These are phyloP conservation scores for Falco cherrug DNA, from an alignment of 2,797 vertebrate genomes.

Conservation along the genomic window DNA sequence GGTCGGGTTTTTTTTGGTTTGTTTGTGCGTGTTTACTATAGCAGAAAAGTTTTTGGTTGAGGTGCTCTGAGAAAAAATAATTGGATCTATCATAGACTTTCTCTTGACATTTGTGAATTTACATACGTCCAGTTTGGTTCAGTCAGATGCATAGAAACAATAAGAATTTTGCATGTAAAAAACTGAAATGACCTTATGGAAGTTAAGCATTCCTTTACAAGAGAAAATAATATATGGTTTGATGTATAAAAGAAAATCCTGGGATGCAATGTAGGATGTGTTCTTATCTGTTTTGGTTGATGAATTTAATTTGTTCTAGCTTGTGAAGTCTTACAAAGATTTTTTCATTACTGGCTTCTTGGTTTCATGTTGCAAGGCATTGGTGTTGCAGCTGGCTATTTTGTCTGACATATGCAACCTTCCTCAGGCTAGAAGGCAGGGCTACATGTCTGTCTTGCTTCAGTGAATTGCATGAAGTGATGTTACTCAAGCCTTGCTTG, in stretches of 20 bases:
- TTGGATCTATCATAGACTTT: slow-evolving; percentile 30
- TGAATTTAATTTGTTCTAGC: not conserved
- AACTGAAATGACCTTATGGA: not conserved
- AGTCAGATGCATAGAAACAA: slow-evolving; percentile 32
- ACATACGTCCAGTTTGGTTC: not conserved
- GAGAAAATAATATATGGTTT: not conserved
- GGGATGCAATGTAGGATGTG: not conserved
- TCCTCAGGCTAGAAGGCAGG: not conserved
- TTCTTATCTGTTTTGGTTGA: not conserved
- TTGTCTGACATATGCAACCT: not conserved
- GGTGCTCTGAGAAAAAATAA: not conserved
- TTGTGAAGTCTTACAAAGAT: not conserved
- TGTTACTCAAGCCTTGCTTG: not conserved
- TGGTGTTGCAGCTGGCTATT: not conserved
- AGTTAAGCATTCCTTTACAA: not conserved
- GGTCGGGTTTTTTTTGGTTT: not conserved
- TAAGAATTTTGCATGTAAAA: slow-evolving; percentile 31
- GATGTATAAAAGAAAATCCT: not conserved
- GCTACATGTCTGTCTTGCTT: not conserved
- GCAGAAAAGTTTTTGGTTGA: slow-evolving; percentile 1
- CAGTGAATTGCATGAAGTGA: accelerated
- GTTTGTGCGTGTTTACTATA: slow-evolving; percentile 40
- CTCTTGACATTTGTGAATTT: slow-evolving; percentile 23
- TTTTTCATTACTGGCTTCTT: not conserved
- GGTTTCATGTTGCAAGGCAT: not conserved